Percentiles rank a stretch among this genome's conserved stretches.
Conservation (phyloP, 1,140 invertebrate species). For the Eufriesea mexicana region DNA sequence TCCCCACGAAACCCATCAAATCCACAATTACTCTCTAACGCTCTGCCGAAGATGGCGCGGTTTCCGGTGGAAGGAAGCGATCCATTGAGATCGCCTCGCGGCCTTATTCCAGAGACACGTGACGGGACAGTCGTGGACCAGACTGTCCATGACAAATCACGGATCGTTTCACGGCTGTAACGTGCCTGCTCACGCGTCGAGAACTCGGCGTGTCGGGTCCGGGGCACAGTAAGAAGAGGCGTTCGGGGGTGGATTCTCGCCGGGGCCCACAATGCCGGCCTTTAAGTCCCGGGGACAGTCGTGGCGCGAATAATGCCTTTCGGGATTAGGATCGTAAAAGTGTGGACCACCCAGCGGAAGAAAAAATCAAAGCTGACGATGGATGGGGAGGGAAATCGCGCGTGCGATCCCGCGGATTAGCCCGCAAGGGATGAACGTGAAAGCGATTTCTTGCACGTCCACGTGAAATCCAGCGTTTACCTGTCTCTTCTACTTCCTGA, state of each 20-base stretch:
- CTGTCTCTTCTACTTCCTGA: not conserved
- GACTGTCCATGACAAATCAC: slow-evolving; percentile 73
- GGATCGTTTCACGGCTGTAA: slow-evolving; percentile 75
- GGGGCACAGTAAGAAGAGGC: slow-evolving; percentile 64
- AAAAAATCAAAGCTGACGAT: slow-evolving; percentile 31
- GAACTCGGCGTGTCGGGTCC: slow-evolving; percentile 38
- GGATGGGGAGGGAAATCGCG: slow-evolving; percentile 61
- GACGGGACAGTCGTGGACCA: slow-evolving; percentile 30
- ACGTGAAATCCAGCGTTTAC: not conserved
- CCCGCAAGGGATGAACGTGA: not conserved
- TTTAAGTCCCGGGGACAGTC: slow-evolving; percentile 70
- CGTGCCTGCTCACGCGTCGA: slow-evolving; percentile 62
- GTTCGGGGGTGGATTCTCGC: slow-evolving; percentile 55
- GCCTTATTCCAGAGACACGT: slow-evolving; percentile 49
- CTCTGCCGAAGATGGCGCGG: not conserved
- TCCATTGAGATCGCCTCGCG: slow-evolving; percentile 40
- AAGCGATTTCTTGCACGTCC: slow-evolving; percentile 4
- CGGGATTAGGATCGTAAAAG: slow-evolving; percentile 72
- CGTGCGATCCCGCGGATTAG: slow-evolving; percentile 64
- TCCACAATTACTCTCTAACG: no score
- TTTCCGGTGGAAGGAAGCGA: slow-evolving; percentile 27
- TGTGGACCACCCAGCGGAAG: slow-evolving; percentile 73
- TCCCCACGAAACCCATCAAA: no score
- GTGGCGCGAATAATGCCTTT: slow-evolving; percentile 76
- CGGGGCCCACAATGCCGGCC: slow-evolving; percentile 60